Base-by-base conservation (phyloP, 2,888 invertebrate species). In the Andrena marginata region DNA sequence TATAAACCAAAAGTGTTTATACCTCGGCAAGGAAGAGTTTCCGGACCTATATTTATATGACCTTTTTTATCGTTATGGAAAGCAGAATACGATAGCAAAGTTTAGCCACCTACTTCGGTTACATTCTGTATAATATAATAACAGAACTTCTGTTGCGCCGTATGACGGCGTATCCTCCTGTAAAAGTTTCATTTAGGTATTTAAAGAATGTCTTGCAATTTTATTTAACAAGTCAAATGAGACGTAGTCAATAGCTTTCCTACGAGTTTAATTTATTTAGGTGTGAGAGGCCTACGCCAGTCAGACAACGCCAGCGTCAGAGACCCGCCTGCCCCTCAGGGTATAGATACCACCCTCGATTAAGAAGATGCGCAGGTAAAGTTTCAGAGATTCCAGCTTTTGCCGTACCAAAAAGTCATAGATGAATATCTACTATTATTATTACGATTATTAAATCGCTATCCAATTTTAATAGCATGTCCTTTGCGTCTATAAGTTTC, bases 271-370 rank as follows among this genome's bases (percentile, higher is more conserved):
- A 23, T 56, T 31, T 26, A 20, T 65, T 72, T 35, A 88, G 89
- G 8, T 93, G 93, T 78, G 92, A 93, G 72, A 84, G 92, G 69
- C 89, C 89, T 6, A 31, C 68, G 10, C 20, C 75, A 10, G 67
- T 74, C 3, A 76, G 69, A 16, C 77, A 81, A 20, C 82, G 82
- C 5, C 88, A 76, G 56, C 86, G 88, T 7, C 87, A 88, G 70
- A 86, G 86, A 75, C 92, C 93, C 4, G 93, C 93, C 4, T 89
- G 94, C 90, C 85, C 93, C 70, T 82, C 91, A 84, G 87, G 95
- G 87, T 92, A 91, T 90, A 85, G 94, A 89, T 95, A 94, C 85
- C 88, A 92, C 42, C 70, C 85, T 26, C 79, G 77, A 13, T 80
- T 90, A 60, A 86, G 93, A 80, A 89, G 81, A 68, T 92, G 92